These are phyloP conservation scores for Amazona vittata DNA, from an alignment of 2,113 vertebrate genomes.

Conservation along the genomic window DNA sequence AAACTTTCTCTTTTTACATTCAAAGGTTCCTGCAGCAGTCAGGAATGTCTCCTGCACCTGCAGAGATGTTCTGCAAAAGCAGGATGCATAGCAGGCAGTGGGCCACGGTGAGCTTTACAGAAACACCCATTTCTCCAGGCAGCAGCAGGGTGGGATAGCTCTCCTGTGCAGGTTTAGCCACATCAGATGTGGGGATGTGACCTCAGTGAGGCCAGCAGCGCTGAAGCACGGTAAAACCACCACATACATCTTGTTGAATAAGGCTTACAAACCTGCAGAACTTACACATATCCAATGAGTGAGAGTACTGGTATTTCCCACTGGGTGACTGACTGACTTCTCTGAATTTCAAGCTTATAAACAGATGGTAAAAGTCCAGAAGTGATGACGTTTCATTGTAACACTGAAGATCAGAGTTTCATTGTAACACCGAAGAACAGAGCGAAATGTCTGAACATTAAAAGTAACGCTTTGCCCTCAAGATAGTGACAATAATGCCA, in stretches of 20 bases:
- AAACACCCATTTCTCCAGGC: background rate
- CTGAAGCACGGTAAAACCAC: fast-evolving
- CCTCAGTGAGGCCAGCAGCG: background rate
- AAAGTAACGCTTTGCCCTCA: background rate
- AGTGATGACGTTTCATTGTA: background rate
- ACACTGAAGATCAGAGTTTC: background rate
- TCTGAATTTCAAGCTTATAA: background rate
- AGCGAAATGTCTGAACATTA: background rate
- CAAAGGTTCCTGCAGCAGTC: background rate
- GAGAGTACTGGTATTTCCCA: background rate
- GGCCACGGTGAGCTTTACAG: background rate
- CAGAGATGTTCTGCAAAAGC: background rate
- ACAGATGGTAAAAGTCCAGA: background rate
- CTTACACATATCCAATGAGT: fast-evolving
- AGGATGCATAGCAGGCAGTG: background rate
- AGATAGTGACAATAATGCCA: background rate
- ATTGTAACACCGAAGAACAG: background rate
- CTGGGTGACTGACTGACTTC: background rate
- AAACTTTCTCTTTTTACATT: background rate
- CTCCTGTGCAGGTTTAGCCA: background rate
- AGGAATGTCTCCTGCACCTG: fast-evolving
- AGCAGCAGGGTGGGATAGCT: background rate
- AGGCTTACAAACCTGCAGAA: background rate
- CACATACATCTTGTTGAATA: background rate
- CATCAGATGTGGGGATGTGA: background rate